Conservation (phyloP, 2,797 vertebrate species). For the Gymnothorax reevesii region DNA sequence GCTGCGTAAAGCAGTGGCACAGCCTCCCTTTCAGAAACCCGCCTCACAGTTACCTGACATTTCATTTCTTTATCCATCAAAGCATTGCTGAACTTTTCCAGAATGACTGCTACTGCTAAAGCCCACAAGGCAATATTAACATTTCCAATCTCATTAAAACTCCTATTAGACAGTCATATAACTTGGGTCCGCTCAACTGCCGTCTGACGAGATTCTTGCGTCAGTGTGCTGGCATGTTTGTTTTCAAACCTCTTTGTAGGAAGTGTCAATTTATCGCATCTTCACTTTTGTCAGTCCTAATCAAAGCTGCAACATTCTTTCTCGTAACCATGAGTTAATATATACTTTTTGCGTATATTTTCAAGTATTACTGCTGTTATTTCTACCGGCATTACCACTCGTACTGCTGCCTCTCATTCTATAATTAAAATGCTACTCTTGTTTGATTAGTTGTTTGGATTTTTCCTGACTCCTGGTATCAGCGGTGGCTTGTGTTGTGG, state of each 20-base stretch:
- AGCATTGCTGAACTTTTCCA: constrained; percentile 53
- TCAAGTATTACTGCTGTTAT: background rate
- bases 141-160: constrained; percentile 58
- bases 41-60: constrained; percentile 57
- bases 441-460: background rate
- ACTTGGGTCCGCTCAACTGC: constrained; percentile 47
- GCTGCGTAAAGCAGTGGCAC: constrained; percentile 44
- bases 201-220: background rate
- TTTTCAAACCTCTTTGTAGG: background rate
- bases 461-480: background rate
- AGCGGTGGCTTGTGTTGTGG: constrained; percentile 5
- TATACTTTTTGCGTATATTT: background rate
- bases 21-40: constrained; percentile 50
- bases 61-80: constrained; percentile 56
- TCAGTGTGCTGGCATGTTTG: constrained; percentile 5
- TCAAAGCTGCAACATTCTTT: background rate
- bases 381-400: background rate
- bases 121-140: constrained; percentile 55
- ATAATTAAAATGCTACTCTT: background rate
- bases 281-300: background rate
- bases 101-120: constrained; percentile 46
- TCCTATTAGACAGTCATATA: constrained; percentile 51
- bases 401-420: background rate
- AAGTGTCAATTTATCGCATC: constrained; percentile 1
- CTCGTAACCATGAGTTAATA: background rate